Percentiles rank a stretch among this genome's conserved stretches.
phyloP scores from a whole-genome alignment of 2,797 vertebrate species.

The Sphenodon punctatus region DNA sequence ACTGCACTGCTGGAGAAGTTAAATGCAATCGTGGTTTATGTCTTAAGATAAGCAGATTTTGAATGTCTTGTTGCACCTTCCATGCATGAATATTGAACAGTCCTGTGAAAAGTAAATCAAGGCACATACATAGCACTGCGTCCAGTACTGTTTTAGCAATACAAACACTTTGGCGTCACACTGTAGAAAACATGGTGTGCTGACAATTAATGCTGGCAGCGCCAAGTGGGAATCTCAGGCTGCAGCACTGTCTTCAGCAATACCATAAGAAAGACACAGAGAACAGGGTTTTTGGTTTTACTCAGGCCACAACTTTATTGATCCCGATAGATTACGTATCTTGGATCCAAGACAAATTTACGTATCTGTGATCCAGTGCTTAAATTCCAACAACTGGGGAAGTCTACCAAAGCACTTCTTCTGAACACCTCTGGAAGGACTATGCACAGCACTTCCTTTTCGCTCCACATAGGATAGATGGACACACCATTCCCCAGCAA shows the following conservation, averaged over 20 bases:
- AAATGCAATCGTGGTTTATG: background rate
- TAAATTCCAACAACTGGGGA: no score
- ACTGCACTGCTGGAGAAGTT: background rate
- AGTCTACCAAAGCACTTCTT: no score
- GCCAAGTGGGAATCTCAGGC: no score
- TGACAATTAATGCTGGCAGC: fast-evolving
- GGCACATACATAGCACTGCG: background rate
- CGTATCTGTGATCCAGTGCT: no score
- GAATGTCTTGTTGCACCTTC: background rate
- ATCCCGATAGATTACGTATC: no score
- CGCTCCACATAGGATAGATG: no score
- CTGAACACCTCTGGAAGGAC: background rate
- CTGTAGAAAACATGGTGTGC: background rate
- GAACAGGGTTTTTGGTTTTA: no score
- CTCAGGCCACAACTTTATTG: no score
- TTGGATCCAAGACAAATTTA: no score
- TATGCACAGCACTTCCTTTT: background rate
- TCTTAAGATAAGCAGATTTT: background rate
- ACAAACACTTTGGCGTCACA: background rate
- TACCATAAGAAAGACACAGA: no score
- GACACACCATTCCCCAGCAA: no score
- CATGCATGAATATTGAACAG: background rate
- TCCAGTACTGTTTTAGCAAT: background rate
- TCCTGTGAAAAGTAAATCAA: background rate
- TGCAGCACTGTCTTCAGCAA: no score